Percentiles rank a stretch among this genome's conserved stretches.
phyloP scores from a whole-genome alignment of 2,113 vertebrate genomes.

The Pholis gunnellus region DNA sequence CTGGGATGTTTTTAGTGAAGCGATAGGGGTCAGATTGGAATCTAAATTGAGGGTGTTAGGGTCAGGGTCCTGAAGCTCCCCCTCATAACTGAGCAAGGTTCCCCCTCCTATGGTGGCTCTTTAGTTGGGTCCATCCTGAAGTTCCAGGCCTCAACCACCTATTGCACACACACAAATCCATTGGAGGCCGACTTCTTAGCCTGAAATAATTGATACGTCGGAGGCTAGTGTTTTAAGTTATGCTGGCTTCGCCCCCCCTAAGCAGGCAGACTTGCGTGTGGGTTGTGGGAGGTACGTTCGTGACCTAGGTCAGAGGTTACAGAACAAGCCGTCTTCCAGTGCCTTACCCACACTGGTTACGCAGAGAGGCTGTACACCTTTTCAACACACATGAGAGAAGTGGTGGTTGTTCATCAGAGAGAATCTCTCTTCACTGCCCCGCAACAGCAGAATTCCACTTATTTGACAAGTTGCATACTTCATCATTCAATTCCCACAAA shows the following conservation, averaged over 20 bases:
- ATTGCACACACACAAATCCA: too few species aligned
- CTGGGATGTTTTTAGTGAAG: neutral
- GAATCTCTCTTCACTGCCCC: slow-evolving; percentile 1
- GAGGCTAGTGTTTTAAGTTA: neutral
- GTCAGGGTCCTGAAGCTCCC: too few species aligned
- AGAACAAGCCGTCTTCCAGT: neutral
- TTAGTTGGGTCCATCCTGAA: neutral
- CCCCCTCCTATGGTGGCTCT: neutral
- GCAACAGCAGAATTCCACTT: neutral
- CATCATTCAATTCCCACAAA: slow-evolving; percentile 2
- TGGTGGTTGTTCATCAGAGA: neutral
- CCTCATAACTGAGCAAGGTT: neutral
- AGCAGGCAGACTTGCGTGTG: neutral
- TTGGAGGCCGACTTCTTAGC: neutral
- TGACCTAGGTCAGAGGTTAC: neutral
- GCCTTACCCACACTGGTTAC: neutral
- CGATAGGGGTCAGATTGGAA: neutral
- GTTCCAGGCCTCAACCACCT: neutral
- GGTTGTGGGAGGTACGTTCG: neutral
- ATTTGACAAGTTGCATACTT: neutral
- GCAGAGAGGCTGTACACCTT: neutral
- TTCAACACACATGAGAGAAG: slow-evolving; percentile 1
- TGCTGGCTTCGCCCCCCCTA: neutral
- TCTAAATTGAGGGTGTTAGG: neutral
- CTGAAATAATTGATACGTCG: neutral